phyloP scores from a whole-genome alignment of 2,888 invertebrate genomes.

The Cantharis nigra region DNA sequence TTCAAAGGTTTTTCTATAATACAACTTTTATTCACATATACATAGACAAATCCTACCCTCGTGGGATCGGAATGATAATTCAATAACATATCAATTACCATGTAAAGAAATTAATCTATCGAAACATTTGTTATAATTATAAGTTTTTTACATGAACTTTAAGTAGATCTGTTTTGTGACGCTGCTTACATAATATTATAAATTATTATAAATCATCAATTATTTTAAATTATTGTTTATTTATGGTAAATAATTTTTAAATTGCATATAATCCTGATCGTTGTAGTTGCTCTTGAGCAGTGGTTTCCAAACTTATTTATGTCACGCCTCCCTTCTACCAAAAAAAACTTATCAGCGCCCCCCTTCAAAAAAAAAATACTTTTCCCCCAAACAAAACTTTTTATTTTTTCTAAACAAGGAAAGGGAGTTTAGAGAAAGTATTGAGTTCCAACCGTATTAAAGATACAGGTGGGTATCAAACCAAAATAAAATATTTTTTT shows the following conservation, averaged over 20 bases:
- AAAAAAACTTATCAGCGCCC: too few relatives aligned
- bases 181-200: neutral
- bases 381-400: too few relatives aligned
- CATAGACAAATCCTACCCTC: neutral
- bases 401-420: too few relatives aligned
- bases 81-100: neutral
- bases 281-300: too few relatives aligned
- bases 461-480: too few relatives aligned
- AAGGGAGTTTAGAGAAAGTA: too few relatives aligned
- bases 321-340: too few relatives aligned
- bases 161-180: neutral
- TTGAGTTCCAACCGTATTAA: too few relatives aligned
- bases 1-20: neutral
- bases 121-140: neutral
- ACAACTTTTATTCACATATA: neutral
- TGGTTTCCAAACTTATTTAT: too few relatives aligned
- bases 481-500: too few relatives aligned
- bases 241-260: neutral
- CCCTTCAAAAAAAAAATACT: too few relatives aligned
- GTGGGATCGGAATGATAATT: neutral
- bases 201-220: neutral
- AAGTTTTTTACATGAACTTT: neutral
- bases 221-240: neutral
- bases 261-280: too few relatives aligned
- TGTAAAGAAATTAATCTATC: neutral